Base-by-base conservation (phyloP, 1,140 invertebrate genomes). In the Drosophila equinoxialis region DNA sequence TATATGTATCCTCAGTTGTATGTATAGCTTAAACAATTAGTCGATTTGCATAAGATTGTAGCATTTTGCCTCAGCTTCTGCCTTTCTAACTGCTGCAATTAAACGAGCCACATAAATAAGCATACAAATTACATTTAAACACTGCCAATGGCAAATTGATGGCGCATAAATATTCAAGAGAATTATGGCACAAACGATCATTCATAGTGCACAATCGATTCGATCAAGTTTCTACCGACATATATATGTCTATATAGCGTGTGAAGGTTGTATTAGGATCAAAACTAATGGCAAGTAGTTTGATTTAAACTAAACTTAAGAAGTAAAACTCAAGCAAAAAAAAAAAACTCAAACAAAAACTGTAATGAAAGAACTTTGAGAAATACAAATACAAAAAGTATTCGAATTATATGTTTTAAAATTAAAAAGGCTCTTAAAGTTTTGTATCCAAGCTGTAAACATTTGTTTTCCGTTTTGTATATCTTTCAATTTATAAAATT, bases 141-240 rank as follows among this genome's bases (percentile, higher is more conserved):
- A 68, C 54, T 51, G 54, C 60, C 63, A 63, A 48, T 8, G 37
- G 48, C 37, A 63, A 79, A 77, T 78, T 71, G 35, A 79, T 77
- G 76, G 68, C 75, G 30, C 67, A 67, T 51, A 77, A 77, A 77
- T 72, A 78, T 72, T 39, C 54, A 67, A 62, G 33, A 23, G 55
- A 72, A 75, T 76, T 62, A 48, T 59, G 70, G 41, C 45, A 42
- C 20, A 26, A 39, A 62, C 39, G 17, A 42, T 48, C 17, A 62
- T 39, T 8, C 39, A 48, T 41, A 42, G 13, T 20, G 8, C 26
- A 11, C 2, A 7, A 30, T 6, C 39, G 14, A 58, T 20, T 35
- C 55, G 14, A 58, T 57, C 54, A 58, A 37, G 45, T 20, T 14
- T 45, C 8, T 8, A 10, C 35, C 30, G 30, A 30, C 30, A 30